Percentiles rank a stretch among this genome's conserved stretches.
phyloP scores from a whole-genome alignment of 1,140 invertebrate species.

The Mizuhopecten yessoensis region DNA sequence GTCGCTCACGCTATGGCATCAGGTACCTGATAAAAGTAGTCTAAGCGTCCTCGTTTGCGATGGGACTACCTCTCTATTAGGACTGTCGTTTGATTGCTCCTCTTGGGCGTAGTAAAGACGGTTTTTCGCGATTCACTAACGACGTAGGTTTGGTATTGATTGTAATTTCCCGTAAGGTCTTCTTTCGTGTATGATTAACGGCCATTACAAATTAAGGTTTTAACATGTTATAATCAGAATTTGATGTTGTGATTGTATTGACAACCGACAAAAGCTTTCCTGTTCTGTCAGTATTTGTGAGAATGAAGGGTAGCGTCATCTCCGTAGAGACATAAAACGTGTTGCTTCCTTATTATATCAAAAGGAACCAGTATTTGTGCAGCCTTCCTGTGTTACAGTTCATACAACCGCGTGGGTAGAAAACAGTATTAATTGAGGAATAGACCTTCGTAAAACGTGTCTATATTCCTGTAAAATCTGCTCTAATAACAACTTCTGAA shows the following conservation, averaged over 20 bases:
- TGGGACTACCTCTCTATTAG: not conserved
- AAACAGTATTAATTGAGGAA: too few relatives aligned
- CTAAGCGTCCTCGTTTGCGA: not conserved
- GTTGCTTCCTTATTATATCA: too few relatives aligned
- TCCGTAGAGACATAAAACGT: too few relatives aligned
- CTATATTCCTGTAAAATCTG: too few relatives aligned
- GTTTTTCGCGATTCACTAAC: not conserved
- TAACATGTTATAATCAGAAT: not conserved
- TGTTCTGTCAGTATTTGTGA: too few relatives aligned
- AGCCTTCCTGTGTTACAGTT: too few relatives aligned
- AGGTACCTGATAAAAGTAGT: not conserved
- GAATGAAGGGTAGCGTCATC: too few relatives aligned
- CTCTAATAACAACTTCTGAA: too few relatives aligned
- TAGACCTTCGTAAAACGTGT: too few relatives aligned
- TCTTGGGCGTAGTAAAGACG: slow-evolving; percentile 10
- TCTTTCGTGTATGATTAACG: not conserved
- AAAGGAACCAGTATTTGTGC: too few relatives aligned
- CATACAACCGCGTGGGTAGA: too few relatives aligned
- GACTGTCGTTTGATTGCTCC: not conserved
- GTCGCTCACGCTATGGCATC: not conserved
- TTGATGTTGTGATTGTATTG: not conserved
- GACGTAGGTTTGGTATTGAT: not conserved
- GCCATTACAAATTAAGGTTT: not conserved
- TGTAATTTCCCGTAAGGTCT: not conserved
- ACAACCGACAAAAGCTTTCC: not conserved